Evolutionary conservation across 2,888 invertebrate genomes (phyloP), one percentile per base, ranked within the genome.

Genomic region (Beris chalybata): DNA sequence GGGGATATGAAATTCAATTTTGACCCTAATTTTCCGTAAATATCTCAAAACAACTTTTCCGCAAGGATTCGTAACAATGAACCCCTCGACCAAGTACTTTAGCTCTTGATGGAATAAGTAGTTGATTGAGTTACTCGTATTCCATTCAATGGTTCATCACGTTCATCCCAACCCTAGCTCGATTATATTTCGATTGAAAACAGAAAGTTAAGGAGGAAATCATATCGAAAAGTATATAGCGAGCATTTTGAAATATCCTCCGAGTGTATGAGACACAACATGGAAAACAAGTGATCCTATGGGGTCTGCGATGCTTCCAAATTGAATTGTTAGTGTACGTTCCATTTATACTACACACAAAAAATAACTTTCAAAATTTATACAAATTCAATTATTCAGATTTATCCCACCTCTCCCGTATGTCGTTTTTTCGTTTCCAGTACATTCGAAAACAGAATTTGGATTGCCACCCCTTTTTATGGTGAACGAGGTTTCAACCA

Each of bases 121-220:
- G 47, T 47, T 59, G 58, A 59, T 59, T 59, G 48, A 59, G 58
- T 59, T 59, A 59, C 58, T 47, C 47, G 45, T 45, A 59, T 59
- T 59, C 47, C 48, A 47, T 50, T 61, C 52, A 61, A 61, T 52
- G 50, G 53, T 52, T 43, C 61, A 61, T 52, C 52, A 52, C 7
- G n/a, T 30, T 53, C 31, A 53, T 31, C 53, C 30, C 30, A 30
- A n/a, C 9, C 12, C 31, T 15, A 48, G 45, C 32, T 32, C 50
- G 13, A 50, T 50, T 61, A 32, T 38, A 9, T 50, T 38, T 15
- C 22, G 50, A 61, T 50, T 61, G 52, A 31, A 61, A 61, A 50
- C 61, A 61, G 50, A 61, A 61, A 61, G 61, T 61, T 61, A 61
- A 52, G 50, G 22, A 13, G 58, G 48, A 59, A 61, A 61, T 61